phyloP scores from a whole-genome alignment of 2,797 vertebrate genomes.

The Lepus oiostolus region DNA sequence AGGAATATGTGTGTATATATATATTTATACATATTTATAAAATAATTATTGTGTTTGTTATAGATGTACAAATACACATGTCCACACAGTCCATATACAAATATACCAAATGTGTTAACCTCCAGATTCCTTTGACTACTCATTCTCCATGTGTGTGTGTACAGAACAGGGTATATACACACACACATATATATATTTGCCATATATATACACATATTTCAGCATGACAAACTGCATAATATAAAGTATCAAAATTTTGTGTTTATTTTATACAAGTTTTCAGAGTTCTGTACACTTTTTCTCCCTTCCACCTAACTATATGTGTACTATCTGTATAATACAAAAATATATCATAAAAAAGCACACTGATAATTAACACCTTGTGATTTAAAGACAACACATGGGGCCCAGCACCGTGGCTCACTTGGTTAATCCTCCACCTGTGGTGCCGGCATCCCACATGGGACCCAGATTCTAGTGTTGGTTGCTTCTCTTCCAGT shows the following conservation, averaged over 20 bases:
- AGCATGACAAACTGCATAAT: no score
- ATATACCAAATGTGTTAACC: background rate
- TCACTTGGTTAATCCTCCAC: no score
- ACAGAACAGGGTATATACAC: no score
- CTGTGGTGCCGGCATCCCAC: no score
- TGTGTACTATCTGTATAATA: background rate
- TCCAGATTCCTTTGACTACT: background rate
- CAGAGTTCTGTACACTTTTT: background rate
- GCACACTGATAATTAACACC: background rate
- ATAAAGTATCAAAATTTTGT: no score
- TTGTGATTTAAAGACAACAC: slow-evolving; percentile 43
- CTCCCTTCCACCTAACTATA: background rate
- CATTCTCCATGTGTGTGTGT: no score
- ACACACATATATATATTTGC: no score
- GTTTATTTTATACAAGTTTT: no score
- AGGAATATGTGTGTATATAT: background rate
- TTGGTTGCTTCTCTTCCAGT: no score
- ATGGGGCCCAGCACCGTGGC: background rate
- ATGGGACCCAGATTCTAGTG: no score
- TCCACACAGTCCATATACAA: background rate
- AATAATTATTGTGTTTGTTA: background rate
- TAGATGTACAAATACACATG: background rate
- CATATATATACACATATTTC: no score
- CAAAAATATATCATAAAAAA: background rate
- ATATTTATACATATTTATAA: no score